Conservation (phyloP, 2,888 invertebrate species). For the Euphydryas editha region DNA sequence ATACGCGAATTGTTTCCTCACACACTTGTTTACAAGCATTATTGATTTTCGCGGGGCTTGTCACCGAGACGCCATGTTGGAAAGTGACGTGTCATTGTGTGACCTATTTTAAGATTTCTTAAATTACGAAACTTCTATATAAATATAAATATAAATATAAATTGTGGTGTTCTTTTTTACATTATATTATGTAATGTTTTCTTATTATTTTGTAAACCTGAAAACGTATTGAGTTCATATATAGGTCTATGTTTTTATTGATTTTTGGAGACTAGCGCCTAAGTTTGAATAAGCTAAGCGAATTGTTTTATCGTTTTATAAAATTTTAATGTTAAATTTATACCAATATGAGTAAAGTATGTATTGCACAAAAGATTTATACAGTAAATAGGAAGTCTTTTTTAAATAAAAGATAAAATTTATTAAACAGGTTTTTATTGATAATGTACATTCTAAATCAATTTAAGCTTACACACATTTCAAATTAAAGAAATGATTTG, state of each 20-base stretch:
- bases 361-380: too few relatives aligned
- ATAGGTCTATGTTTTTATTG: slow-evolving; percentile 12
- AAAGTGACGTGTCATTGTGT: slow-evolving; percentile 42
- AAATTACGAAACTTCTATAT: neutral
- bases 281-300: neutral
- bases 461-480: neutral
- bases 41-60: slow-evolving; percentile 68
- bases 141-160: neutral
- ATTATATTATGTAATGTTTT: neutral
- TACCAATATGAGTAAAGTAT: too few relatives aligned
- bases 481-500: neutral
- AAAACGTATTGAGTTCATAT: neutral
- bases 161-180: neutral
- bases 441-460: slow-evolving; percentile 1
- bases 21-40: slow-evolving; percentile 79
- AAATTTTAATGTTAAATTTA: neutral
- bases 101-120: slow-evolving; percentile 3
- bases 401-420: neutral
- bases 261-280: slow-evolving; percentile 3
- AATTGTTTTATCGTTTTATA: neutral
- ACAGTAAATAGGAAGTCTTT: neutral
- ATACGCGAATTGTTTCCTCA: slow-evolving; percentile 59
- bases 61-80: slow-evolving; percentile 41
- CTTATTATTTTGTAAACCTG: neutral
- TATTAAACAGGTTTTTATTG: neutral